Percentiles rank a stretch among this genome's conserved stretches.
Evolutionary conservation across 1,140 invertebrate species (phyloP).

Genomic region (Littorina saxatilis): DNA sequence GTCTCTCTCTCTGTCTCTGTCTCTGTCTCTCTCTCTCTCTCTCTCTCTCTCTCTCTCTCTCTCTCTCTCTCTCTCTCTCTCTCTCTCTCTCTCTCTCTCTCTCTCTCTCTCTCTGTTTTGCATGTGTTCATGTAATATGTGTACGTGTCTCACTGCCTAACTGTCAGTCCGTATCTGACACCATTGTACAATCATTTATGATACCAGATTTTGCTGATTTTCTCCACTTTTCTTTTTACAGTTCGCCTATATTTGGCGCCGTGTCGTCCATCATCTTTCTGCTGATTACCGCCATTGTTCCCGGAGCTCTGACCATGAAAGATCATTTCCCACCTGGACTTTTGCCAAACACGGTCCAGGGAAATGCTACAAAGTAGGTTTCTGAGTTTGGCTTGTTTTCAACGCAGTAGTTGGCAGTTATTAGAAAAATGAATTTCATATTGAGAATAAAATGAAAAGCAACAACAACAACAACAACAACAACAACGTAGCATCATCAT

Average conservation of each 20-base stretch:
- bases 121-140: too few species aligned
- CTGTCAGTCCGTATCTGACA: neutral
- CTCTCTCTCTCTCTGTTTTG: too few species aligned
- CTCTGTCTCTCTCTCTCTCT: too few species aligned
- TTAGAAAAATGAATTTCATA: too few species aligned
- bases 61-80: too few species aligned
- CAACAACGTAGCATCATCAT: too few species aligned
- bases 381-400: neutral
- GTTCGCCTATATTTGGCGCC: neutral
- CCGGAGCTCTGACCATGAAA: neutral
- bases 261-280: neutral
- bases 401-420: neutral
- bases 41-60: too few species aligned
- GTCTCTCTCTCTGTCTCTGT: too few species aligned
- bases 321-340: slow-evolving; percentile 3
- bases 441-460: neutral
- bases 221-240: neutral
- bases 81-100: too few species aligned
- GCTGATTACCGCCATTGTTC: neutral
- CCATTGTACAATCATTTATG: neutral
- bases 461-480: too few species aligned
- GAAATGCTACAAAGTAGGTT: too few species aligned
- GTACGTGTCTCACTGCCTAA: neutral
- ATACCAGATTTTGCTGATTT: neutral
- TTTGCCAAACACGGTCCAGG: neutral